Base-by-base conservation (phyloP, 2,113 vertebrate genomes). In the Cromileptes altivelis region DNA sequence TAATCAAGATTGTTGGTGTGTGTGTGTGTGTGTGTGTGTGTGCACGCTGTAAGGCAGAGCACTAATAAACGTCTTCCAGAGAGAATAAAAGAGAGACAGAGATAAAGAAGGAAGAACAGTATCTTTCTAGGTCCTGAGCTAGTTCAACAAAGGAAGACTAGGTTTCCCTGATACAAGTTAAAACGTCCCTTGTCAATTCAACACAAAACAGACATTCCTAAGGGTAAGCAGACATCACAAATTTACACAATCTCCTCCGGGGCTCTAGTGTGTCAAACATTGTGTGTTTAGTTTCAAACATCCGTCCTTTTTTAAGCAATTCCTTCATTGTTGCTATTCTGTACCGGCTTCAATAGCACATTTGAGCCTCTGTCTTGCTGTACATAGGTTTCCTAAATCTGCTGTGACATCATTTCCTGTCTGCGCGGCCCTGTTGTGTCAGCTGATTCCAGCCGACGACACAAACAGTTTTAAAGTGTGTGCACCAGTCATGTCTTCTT, bases 131-230 rank as follows among this genome's bases (percentile, higher is more conserved):
- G 67, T 95, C 94, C 93, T 94, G 93, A 95, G 94, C 92, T 94
- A 93, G 82, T 90, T 85, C 78, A 91, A 94, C 85, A 92, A 85
- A 92, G 94, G 93, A 95, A 95, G 94, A 95, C 94, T 85, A 90
- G 11, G 80, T 90, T 93, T 95, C 93, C 94, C 94, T 94, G 93
- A 95, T 94, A 91, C 58, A 77, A 82, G 64, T 90, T 88, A 87
- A 90, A 90, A 94, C 77, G 42, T 93, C 93, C 92, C 89, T 92
- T 93, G 45, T 90, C 73, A 85, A 72, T 90, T 90, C 47, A 90
- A 85, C 83, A 86, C 57, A 81, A 89, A 90, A 85, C 69, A 88
- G 37, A 87, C 75, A 73, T 79, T 86, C 64, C 70, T 79, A 86
- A 82, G 10, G 56, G 74, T 76, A 81, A 85, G 76, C 37, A 53